phyloP scores from a whole-genome alignment of 2,113 vertebrate species.

The Sitta europaea region DNA sequence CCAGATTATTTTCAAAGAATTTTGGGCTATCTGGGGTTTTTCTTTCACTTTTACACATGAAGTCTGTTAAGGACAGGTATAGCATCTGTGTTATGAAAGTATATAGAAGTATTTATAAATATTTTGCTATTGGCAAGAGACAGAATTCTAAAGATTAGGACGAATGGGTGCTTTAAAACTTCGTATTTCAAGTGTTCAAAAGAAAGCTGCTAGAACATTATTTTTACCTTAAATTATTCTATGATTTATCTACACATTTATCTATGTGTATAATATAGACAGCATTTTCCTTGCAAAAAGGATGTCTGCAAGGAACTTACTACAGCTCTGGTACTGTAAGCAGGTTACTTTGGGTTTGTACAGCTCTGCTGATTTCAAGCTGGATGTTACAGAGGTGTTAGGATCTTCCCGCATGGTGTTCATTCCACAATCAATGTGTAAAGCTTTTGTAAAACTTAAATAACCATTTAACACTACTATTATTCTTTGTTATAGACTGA shows the following conservation, averaged over 20 bases:
- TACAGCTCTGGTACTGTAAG: background rate
- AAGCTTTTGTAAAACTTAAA: background rate
- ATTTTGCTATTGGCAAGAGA: background rate
- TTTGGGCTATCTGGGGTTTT: fast-evolving
- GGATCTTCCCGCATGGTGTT: background rate
- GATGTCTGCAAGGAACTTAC: background rate
- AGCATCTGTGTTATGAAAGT: background rate
- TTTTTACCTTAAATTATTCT: background rate
- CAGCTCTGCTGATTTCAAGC: background rate
- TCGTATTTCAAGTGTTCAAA: background rate
- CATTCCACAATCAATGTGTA: background rate
- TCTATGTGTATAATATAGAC: too few relatives aligned
- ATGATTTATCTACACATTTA: background rate
- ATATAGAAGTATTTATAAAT: background rate
- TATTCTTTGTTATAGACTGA: background rate
- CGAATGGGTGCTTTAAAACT: background rate
- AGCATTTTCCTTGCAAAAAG: background rate
- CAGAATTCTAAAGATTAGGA: background rate
- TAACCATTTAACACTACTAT: background rate
- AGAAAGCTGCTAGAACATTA: background rate
- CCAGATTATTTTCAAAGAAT: background rate
- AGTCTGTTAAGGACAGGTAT: background rate
- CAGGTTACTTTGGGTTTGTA: background rate
- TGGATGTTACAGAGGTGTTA: background rate
- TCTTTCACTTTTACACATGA: background rate